Conservation (phyloP, 2,113 vertebrate genomes). For the Hypocryptadius cinnamomeus region DNA sequence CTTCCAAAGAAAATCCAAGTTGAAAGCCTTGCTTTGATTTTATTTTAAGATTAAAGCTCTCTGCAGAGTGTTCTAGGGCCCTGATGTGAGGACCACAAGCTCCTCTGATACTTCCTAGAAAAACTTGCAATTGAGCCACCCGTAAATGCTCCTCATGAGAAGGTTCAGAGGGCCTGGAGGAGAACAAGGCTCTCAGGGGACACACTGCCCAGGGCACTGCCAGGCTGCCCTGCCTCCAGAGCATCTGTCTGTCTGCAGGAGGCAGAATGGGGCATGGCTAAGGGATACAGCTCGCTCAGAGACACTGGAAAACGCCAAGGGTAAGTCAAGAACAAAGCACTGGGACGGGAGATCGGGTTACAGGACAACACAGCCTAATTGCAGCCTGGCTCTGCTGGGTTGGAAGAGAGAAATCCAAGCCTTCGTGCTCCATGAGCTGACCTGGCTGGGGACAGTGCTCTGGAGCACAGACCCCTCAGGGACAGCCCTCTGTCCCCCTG, state of each 20-base stretch:
- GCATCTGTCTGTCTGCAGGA: not conserved
- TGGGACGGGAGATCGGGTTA: not conserved
- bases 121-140: not conserved
- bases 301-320: not conserved
- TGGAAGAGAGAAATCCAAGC: not conserved
- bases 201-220: not conserved
- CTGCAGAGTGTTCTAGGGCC: not conserved
- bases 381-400: not conserved
- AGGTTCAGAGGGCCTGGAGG: not conserved
- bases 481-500: not conserved
- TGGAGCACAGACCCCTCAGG: not conserved
- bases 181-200: not conserved
- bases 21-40: not conserved
- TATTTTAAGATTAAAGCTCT: not conserved
- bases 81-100: not conserved
- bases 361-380: not conserved
- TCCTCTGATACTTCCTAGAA: not conserved
- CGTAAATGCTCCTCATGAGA: not conserved
- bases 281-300: accelerated
- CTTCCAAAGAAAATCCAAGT: not conserved
- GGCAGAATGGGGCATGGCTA: accelerated
- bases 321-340: constrained; percentile 1
- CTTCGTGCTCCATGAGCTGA: accelerated
- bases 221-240: not conserved
- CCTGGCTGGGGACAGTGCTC: not conserved